Percentiles rank a stretch among this genome's conserved stretches.
Conservation (phyloP, 2,113 vertebrate genomes). For the Vulpes ferrilata region DNA sequence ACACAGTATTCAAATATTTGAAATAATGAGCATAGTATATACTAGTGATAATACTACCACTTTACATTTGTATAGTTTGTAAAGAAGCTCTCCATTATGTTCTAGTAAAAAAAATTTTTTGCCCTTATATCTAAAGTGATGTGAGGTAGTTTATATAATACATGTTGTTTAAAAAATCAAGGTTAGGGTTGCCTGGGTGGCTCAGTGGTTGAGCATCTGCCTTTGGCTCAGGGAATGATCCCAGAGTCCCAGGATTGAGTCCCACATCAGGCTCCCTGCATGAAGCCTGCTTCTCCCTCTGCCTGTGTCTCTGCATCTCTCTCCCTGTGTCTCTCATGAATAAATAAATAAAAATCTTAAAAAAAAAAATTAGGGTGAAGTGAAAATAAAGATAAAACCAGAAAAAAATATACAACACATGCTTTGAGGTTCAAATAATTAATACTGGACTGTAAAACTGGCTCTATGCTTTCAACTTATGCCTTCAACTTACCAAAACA, state of each 20-base stretch:
- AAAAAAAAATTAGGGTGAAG: neutral
- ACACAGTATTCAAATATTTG: neutral
- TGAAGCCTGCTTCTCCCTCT: no score
- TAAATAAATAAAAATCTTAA: no score
- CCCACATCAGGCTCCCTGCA: no score
- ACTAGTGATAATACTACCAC: neutral
- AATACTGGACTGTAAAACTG: neutral
- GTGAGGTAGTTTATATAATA: neutral
- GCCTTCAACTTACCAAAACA: neutral
- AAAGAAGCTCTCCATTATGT: neutral
- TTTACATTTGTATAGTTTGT: neutral
- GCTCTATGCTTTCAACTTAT: neutral
- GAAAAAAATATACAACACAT: neutral
- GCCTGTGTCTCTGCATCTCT: no score
- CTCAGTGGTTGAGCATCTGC: no score
- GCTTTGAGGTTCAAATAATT: constrained; percentile 15
- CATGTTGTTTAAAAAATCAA: neutral
- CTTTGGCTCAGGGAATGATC: no score
- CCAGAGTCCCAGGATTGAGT: no score
- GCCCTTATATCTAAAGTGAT: neutral
- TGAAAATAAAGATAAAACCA: neutral
- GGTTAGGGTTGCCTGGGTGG: no score
- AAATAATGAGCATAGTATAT: constrained; percentile 1
- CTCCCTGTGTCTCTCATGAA: no score
- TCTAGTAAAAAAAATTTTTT: neutral